Evolutionary conservation across 2,888 invertebrate genomes (phyloP), one percentile per base, ranked within the genome.

Genomic region (Seladonia tumulorum): DNA sequence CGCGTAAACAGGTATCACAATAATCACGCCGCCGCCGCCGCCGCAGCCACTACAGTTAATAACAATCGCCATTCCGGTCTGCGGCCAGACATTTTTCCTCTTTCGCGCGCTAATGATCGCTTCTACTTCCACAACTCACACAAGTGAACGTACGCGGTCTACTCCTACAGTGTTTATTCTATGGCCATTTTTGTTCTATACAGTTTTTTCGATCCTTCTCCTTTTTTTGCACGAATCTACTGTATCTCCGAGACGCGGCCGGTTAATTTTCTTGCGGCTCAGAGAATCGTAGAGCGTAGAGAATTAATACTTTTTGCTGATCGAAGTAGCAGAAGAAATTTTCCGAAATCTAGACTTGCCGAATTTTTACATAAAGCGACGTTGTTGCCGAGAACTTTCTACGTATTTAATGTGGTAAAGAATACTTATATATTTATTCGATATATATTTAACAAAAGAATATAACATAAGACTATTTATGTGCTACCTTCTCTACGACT

Each of bases 91-190:
- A 60, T 82, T 81, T 76, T 68, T 73, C 39, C 42, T n/a, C 12
- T 35, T 47, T 77, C 76, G 53, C 81, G 53, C 53, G 68, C 81
- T 83, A 83, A 81, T 81, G 81, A 83, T 76, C 76, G 81, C 83
- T 25, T 81, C 81, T 68, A 29, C 60, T 60, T 60, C 60, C 25
- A 25, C 53, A 5, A 10, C 53, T 22, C 22, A 18, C 53, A 22
- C 22, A 2, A 53, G 53, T 22, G 53, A 53, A 22, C 22, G 22
- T 22, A 7, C 22, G 0, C 53, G 18, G 22, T 53, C 53, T 22
- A 18, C 8, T 22, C 8, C 8, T 0, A 22, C 42, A 42, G 8
- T 53, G 8, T 53, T 22, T 8, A 53, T 53, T 18, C 7, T 49
- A 7, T 49, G 49, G 22, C 49, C 18, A 8, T 18, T 49, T 22